Evolutionary conservation across 2,888 invertebrate species (phyloP), one percentile per base, ranked within the genome.

Genomic region (Macrophya alboannulata): DNA sequence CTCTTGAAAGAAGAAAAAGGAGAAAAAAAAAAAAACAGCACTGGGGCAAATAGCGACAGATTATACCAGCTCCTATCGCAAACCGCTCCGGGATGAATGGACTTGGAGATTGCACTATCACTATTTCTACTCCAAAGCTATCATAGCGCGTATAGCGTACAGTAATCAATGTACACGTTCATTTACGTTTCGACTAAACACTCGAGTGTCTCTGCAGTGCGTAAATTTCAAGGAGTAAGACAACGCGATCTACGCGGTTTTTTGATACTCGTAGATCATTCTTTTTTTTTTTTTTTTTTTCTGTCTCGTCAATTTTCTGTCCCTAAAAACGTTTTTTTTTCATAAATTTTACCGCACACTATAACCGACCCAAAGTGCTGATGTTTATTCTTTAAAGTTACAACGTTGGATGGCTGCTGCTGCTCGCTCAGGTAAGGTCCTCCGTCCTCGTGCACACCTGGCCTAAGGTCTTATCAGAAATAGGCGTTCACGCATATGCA

Each of bases 41-140:
- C 72, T 74, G 72, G 72, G 72, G 45, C 72, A 74, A 74, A 74
- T 74, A 74, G 72, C 82, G 84, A 81, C 84, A 89, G 89, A 89
- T 89, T 90, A 90, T 31, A 31, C 31, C 31, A 31, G 3, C 31
- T 88, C 87, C 88, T 89, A 90, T 90, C 90, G 87, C 88, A 84
- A 51, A 25, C 68, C 74, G 45, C 74, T 48, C 86, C 86, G 88
- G 89, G 88, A 90, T 90, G 90, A 90, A 90, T 90, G 90, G 89
- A 88, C 88, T 86, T 81, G 68, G 85, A 83, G 88, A 89, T 89
- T 88, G 84, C 72, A 84, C 85, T 88, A 88, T 88, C 89, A 31
- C 87, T 88, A 88, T 87, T 68, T 88, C 88, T 88, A 88, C 79
- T 85, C 87, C 79, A 85, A 65, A 86, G 84, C 85, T 87, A 88